Percentiles rank a stretch among this genome's conserved stretches.
Evolutionary conservation across 2,888 invertebrate species (phyloP).

Genomic region (Drosophila bunnanda): DNA sequence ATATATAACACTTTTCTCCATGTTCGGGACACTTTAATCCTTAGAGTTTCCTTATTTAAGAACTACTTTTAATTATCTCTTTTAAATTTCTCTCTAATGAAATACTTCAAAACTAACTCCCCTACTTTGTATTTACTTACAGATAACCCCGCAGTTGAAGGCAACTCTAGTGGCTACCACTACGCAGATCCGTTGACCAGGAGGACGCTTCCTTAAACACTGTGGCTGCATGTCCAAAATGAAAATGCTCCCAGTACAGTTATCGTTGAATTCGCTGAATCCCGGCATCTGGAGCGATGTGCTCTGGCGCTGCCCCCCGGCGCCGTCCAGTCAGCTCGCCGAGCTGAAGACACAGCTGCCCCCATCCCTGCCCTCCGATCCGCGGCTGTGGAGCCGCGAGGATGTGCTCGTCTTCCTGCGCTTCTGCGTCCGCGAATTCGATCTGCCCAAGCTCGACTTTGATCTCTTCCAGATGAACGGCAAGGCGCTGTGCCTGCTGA

Average conservation of each 20-base stretch:
- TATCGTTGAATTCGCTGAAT: conserved; percentile 89
- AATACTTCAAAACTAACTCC: neutral
- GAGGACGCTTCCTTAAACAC: conserved; percentile 39
- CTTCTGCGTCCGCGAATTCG: conserved; percentile 97
- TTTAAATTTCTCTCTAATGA: neutral
- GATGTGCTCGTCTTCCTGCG: conserved; percentile 94
- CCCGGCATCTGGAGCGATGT: conserved; percentile 93
- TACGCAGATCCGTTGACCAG: conserved; percentile 10
- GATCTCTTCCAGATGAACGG: conserved; percentile 98
- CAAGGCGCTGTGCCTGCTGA: conserved; percentile 96
- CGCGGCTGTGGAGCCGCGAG: conserved; percentile 95
- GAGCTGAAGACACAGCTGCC: conserved; percentile 96
- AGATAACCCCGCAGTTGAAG: conserved; percentile 9
- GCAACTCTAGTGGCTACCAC: conserved; percentile 40
- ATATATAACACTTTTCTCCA: too few species aligned
- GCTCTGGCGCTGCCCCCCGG: conserved; percentile 94
- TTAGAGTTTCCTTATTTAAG: neutral
- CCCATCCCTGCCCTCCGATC: conserved; percentile 93
- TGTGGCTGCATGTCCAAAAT: conserved; percentile 84
- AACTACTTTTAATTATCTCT: neutral
- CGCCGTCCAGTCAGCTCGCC: conserved; percentile 91
- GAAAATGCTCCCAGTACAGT: conserved; percentile 89
- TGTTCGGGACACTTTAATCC: too few species aligned
- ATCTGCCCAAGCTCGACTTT: conserved; percentile 95
- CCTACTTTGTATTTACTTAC: neutral